Evolutionary conservation across 2,113 vertebrate species (phyloP), one percentile per base, ranked within the genome.

Genomic region (Mus spicilegus): DNA sequence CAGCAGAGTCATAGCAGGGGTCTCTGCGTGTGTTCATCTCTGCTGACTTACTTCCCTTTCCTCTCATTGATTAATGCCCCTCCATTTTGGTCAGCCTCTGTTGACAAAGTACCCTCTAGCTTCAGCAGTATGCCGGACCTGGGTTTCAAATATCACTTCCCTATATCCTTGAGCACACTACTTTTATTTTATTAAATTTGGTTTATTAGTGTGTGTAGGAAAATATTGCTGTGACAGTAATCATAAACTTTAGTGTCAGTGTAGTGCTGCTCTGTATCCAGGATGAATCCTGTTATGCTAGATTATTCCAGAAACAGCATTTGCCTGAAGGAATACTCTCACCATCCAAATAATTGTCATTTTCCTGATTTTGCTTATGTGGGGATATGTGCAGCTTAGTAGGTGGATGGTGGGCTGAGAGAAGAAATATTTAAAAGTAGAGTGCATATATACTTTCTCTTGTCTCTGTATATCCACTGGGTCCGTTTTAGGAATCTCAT

Each of bases 281-380:
- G 49, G 77, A 22, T 65, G 58, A 5, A 54, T 42, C 5, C 39
- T 67, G 24, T 63, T 20, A 70, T 78, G n/a, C 78, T 70, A 36
- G 39, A 54, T 75, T 63, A 63, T 19, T 88, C 91, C 81, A 58
- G 5, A 94, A 94, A 80, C 94, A n/a, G 12, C 73, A 30, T 87
- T 96, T 91, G 0, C 0, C n/a, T 54, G 28, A 54, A 92, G 85
- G 67, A 91, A 67, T 36, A 86, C 28, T 94, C 69, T 96, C 87
- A 9, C 46, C 0, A 0, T 84, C 36, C 33, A 8, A 63, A 63
- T 42, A 84, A 16, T 17, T 28, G 26, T 28, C 13, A 28, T n/a
- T 30, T 84, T 84, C 8, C 49, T 89, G 75, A 89, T 30, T 72
- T 95, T 42, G 56, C 12, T 56, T 63, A 78, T 12, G 24, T 86